phyloP scores from a whole-genome alignment of 2,888 invertebrate genomes.

The Sminthurinus aureus region DNA sequence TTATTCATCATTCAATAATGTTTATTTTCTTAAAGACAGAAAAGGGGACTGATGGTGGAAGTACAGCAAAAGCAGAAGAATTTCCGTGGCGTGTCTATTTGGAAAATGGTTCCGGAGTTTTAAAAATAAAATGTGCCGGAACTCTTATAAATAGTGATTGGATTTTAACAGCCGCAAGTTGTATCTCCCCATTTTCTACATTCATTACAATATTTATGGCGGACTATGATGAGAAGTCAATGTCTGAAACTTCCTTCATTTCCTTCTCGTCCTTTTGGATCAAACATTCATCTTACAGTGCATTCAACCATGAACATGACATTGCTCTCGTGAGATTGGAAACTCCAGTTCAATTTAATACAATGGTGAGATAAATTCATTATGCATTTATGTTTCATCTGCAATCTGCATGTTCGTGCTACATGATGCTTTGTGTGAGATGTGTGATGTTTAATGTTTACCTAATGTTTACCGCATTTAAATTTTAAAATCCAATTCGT shows the following conservation, averaged over 20 bases:
- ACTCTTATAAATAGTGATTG: background rate
- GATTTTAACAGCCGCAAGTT: background rate
- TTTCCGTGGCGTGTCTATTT: background rate
- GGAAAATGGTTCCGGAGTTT: background rate
- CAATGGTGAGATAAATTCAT: no score
- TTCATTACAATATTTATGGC: background rate
- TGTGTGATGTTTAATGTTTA: no score
- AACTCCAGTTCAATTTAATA: no score
- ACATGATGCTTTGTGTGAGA: no score
- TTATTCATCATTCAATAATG: no score
- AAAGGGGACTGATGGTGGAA: background rate
- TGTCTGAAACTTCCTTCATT: background rate
- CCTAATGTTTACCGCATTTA: no score
- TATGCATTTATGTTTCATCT: no score
- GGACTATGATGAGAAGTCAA: background rate
- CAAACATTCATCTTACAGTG: background rate
- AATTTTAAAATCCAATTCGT: no score
- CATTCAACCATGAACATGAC: background rate
- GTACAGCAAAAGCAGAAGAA: background rate
- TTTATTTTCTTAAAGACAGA: no score
- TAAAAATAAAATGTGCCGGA: background rate
- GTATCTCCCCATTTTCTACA: background rate
- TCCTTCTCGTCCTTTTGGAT: background rate
- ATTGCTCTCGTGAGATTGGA: slow-evolving; percentile 2
- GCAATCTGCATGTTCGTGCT: no score